Percentiles rank a stretch among this genome's conserved stretches.
Conservation (phyloP, 1,140 invertebrate genomes). For the Drosophila ironensis region DNA sequence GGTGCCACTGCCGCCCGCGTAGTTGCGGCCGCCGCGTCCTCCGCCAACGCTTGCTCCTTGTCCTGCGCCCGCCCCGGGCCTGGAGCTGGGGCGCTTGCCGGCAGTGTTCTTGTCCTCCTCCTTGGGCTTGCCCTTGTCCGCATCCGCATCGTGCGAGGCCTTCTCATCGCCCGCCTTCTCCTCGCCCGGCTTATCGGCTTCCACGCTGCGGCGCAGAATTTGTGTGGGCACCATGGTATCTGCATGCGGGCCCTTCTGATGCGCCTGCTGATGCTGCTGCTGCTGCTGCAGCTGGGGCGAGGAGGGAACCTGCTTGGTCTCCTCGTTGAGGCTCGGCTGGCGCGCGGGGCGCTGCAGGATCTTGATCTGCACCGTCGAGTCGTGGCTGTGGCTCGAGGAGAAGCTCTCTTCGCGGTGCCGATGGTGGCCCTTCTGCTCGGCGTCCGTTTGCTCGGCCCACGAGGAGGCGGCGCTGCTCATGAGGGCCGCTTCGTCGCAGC, state of each 20-base stretch:
- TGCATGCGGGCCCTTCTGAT: slow-evolving; percentile 28
- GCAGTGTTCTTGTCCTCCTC: background rate
- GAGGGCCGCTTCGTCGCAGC: slow-evolving; percentile 41
- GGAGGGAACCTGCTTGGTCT: slow-evolving; percentile 31
- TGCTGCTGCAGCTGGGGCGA: slow-evolving; percentile 1
- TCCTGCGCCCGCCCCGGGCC: slow-evolving; percentile 76
- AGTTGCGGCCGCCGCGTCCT: slow-evolving; percentile 34
- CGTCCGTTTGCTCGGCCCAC: slow-evolving; percentile 80
- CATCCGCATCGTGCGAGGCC: background rate
- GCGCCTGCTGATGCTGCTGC: slow-evolving; percentile 11
- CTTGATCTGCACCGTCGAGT: slow-evolving; percentile 74
- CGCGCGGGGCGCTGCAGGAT: slow-evolving; percentile 73
- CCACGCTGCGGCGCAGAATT: slow-evolving; percentile 64
- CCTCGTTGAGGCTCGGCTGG: slow-evolving; percentile 76
- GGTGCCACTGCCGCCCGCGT: slow-evolving; percentile 40
- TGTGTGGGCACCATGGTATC: slow-evolving; percentile 66
- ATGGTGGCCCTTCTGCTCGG: slow-evolving; percentile 68
- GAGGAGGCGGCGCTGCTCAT: slow-evolving; percentile 41
- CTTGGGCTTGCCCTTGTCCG: slow-evolving; percentile 37
- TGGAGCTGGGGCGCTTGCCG: slow-evolving; percentile 75
- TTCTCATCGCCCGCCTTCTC: slow-evolving; percentile 32
- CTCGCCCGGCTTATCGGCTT: slow-evolving; percentile 41
- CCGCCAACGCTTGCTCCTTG: too few species aligned
- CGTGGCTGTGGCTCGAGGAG: slow-evolving; percentile 75
- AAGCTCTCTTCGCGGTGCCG: slow-evolving; percentile 73